Percentiles rank a stretch among this genome's conserved stretches.
Conservation (phyloP, 2,888 invertebrate genomes). For the Aromia moschata region DNA sequence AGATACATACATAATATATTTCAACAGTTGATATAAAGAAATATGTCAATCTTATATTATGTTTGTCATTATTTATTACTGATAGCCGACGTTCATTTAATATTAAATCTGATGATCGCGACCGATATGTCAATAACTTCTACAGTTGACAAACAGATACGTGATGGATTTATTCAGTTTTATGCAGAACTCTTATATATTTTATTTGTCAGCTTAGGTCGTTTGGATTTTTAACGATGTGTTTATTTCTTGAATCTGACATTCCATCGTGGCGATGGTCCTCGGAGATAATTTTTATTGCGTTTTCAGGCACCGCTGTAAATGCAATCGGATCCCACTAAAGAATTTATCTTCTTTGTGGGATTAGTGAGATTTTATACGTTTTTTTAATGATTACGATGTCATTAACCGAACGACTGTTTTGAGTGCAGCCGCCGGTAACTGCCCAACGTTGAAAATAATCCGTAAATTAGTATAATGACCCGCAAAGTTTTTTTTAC, state of each 20-base stretch:
- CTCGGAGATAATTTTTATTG: not conserved
- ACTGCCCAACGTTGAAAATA: too few relatives aligned
- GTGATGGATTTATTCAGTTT: not conserved
- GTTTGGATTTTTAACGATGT: not conserved
- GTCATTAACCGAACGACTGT: too few relatives aligned
- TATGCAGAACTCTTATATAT: not conserved
- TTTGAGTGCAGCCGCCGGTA: too few relatives aligned
- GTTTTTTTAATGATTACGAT: too few relatives aligned
- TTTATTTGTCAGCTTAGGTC: not conserved
- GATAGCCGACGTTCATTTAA: too few relatives aligned
- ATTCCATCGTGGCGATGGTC: not conserved
- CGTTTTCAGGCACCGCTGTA: not conserved
- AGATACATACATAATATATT: too few relatives aligned
- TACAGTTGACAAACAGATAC: not conserved
- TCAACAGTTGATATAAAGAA: too few relatives aligned
- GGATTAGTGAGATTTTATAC: too few relatives aligned
- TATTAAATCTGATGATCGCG: not conserved
- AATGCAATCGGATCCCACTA: not conserved
- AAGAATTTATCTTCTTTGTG: not conserved
- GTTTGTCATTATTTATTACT: too few relatives aligned
- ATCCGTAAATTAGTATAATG: too few relatives aligned
- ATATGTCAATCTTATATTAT: too few relatives aligned
- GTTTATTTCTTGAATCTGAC: not conserved
- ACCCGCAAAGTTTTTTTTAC: too few relatives aligned
- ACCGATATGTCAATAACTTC: not conserved